Evolutionary conservation across 2,113 vertebrate genomes (phyloP).

Genomic region (Apus apus): DNA sequence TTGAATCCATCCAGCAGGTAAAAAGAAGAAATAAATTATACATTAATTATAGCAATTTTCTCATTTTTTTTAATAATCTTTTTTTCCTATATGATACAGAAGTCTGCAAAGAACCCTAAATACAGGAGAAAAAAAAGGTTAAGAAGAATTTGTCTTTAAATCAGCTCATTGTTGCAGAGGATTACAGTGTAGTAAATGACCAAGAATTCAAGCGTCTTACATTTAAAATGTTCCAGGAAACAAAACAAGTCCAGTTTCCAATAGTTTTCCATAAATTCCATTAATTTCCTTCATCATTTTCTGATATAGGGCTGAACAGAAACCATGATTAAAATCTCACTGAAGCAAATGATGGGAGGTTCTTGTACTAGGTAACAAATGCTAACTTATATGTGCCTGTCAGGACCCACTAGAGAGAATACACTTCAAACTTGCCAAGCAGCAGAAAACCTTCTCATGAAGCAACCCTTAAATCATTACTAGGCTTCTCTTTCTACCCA

Average conservation of each 20-base stretch:
- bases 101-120: background rate
- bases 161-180: background rate
- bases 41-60: background rate
- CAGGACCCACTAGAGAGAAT: background rate
- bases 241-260: accelerated
- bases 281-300: background rate
- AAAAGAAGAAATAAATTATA: background rate
- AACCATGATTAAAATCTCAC: background rate
- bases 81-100: background rate
- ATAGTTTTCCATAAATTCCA: background rate
- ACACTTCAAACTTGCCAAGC: background rate
- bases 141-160: background rate
- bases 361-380: background rate
- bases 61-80: background rate
- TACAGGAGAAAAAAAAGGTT: background rate
- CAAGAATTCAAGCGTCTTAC: background rate
- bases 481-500: slow-evolving; percentile 29
- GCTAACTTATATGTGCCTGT: background rate
- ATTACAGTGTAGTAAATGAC: background rate
- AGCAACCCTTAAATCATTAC: slow-evolving; percentile 4
- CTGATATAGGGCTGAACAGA: background rate
- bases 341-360: background rate
- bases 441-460: background rate
- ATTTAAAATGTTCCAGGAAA: background rate
- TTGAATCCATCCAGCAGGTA: background rate